These are phyloP conservation scores for Perdita meconis DNA, from an alignment of 2,888 invertebrate genomes.

Conservation along the genomic window DNA sequence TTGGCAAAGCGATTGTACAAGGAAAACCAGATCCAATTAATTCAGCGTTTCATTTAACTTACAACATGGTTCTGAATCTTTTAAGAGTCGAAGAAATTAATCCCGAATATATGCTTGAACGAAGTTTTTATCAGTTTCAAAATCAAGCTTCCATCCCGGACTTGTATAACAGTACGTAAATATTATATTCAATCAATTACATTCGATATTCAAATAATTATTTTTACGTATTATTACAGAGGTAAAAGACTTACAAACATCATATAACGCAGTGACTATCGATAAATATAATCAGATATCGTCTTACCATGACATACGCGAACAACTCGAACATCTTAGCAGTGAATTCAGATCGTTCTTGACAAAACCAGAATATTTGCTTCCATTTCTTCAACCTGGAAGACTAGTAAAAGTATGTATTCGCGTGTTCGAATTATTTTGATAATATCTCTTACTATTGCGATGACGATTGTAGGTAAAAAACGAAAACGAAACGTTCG, in stretches of 20 bases:
- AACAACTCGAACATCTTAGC: conserved; percentile 91
- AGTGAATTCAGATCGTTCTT: conserved; percentile 91
- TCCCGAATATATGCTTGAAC: conserved; percentile 99
- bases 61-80: conserved; percentile 99
- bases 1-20: conserved; percentile 91
- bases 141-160: conserved; percentile 98
- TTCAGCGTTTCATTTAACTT: conserved; percentile 99
- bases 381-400: conserved; percentile 98
- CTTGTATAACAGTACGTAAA: conserved; percentile 91
- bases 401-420: conserved; percentile 92
- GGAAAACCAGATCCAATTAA: conserved; percentile 98
- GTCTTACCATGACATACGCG: conserved; percentile 93
- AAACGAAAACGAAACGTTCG: conserved; percentile 93
- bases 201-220: no score
- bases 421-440: no score
- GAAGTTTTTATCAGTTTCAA: conserved; percentile 99
- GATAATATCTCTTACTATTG: conserved; percentile 9
- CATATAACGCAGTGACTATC: conserved; percentile 88
- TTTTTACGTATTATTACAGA: conserved; percentile 84
- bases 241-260: conserved; percentile 88
- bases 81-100: conserved; percentile 99
- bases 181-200: no score
- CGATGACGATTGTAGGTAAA: conserved; percentile 87
- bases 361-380: conserved; percentile 93
- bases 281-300: conserved; percentile 90